Evolutionary conservation across 2,888 invertebrate genomes (phyloP), one percentile per base, ranked within the genome.

Genomic region (Synergus itoensis): DNA sequence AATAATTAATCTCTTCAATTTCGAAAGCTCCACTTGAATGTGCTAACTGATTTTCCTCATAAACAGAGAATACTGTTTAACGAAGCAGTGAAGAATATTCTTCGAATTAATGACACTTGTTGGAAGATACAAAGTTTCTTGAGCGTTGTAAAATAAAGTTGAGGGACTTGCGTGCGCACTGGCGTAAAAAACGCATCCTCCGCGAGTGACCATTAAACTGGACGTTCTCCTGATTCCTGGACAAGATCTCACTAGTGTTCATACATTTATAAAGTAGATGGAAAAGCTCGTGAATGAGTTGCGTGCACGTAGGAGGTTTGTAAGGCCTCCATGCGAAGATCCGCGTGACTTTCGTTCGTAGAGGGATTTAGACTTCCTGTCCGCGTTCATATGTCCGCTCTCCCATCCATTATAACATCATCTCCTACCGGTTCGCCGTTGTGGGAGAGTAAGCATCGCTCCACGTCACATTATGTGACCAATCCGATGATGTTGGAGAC

Each of bases 371-470:
- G 89, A 90, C 91, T 91, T 91, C 91, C 91, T 91, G 91, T 91
- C 91, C 90, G 87, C 88, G 88, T 88, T 89, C 90, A 89, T 88
- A 89, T 90, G 88, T 91, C 89, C 90, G 88, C 86, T 84, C 90
- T 90, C 88, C 88, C 89, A 89, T 88, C 89, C 89, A 91, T 91
- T 91, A 91, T 91, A 89, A 90, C 89, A 91, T 91, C 91, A 91
- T 91, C 91, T 89, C 88, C 89, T 88, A 88, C 89, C 89, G 88
- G 86, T 85, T 86, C 82, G 81, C 84, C 89, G 92, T 91, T 92
- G 92, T 92, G 91, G 92, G 91, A 92, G 91, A 92, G 91, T 92
- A 92, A 92, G 90, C 91, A 91, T 90, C 87, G 88, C 88, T 89
- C 85, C 88, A 87, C 88, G 89, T 90, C 90, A 89, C 90, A 82